phyloP scores from a whole-genome alignment of 2,888 invertebrate genomes.

The Desoria tigrina region DNA sequence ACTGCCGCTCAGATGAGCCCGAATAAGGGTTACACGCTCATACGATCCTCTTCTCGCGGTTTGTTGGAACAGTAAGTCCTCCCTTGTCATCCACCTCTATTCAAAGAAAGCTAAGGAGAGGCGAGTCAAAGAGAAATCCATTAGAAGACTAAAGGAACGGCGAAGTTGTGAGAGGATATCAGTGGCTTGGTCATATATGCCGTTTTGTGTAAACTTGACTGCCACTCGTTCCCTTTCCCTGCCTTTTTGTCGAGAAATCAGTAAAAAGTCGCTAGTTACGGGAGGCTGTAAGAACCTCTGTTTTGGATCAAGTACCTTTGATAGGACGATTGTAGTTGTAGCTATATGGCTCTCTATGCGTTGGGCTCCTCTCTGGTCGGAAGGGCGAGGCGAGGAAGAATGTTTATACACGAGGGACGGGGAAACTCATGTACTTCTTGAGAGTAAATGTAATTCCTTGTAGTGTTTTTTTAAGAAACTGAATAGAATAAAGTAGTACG shows the following conservation, averaged over 20 bases:
- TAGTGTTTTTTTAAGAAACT: slow-evolving; percentile 44
- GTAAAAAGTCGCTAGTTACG: background rate
- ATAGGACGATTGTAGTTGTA: too few relatives aligned
- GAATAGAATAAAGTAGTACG: slow-evolving; percentile 46
- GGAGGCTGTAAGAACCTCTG: too few relatives aligned
- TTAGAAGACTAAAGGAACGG: slow-evolving; percentile 39
- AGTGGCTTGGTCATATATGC: slow-evolving; percentile 21
- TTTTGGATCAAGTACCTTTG: too few relatives aligned
- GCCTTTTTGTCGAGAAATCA: slow-evolving; percentile 6
- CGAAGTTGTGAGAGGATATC: slow-evolving; percentile 30
- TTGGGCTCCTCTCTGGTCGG: too few relatives aligned
- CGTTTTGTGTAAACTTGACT: slow-evolving; percentile 37
- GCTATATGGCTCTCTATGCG: too few relatives aligned
- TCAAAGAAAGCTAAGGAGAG: too few relatives aligned
- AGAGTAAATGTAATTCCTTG: slow-evolving; percentile 44
- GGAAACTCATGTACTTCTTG: slow-evolving; percentile 23
- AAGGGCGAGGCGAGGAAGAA: slow-evolving; percentile 19
- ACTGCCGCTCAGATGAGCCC: too few relatives aligned
- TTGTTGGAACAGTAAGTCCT: too few relatives aligned
- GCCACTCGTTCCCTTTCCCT: slow-evolving; percentile 1
- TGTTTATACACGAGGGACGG: slow-evolving; percentile 38
- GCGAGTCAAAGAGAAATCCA: slow-evolving; percentile 41
- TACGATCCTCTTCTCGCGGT: too few relatives aligned
- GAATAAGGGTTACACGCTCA: too few relatives aligned
- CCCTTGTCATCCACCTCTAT: too few relatives aligned